A percentile compares a stretch with the other conserved stretches of the same genome.
Evolutionary conservation across 2,113 vertebrate genomes (phyloP).

Genomic region (Myrmecophaga tridactyla): DNA sequence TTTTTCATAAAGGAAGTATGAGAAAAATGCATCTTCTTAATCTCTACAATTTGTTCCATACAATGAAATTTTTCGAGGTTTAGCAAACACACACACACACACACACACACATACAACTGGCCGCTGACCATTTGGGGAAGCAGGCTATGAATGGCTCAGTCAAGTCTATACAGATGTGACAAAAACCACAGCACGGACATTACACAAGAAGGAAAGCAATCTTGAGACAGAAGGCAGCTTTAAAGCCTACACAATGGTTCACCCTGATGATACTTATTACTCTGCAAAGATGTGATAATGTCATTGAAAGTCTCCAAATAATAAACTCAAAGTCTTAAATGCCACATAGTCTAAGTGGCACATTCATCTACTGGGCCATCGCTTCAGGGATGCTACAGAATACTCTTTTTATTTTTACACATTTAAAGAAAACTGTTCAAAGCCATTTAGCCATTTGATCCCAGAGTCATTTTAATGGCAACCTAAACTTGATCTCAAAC

Average conservation of each 20-base stretch:
- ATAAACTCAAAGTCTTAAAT: conserved; percentile 15
- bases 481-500: not conserved
- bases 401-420: not conserved
- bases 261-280: not conserved
- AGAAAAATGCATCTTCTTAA: not conserved
- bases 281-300: not conserved
- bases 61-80: not conserved
- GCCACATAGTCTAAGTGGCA: not conserved
- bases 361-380: not conserved
- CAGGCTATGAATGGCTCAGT: not conserved
- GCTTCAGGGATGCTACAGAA: not conserved
- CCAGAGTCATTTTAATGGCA: not conserved
- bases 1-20: not conserved
- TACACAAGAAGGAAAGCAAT: not conserved
- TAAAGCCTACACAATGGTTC: not conserved
- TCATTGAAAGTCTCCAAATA: not conserved
- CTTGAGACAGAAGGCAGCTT: not conserved
- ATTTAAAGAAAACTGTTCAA: not conserved
- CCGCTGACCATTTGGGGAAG: not conserved
- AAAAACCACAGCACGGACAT: not conserved
- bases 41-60: not conserved
- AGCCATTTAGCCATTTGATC: not conserved
- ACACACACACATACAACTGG: not conserved
- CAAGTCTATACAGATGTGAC: not conserved
- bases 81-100: not conserved